phyloP scores from a whole-genome alignment of 2,797 vertebrate species.

The Chanos chanos region DNA sequence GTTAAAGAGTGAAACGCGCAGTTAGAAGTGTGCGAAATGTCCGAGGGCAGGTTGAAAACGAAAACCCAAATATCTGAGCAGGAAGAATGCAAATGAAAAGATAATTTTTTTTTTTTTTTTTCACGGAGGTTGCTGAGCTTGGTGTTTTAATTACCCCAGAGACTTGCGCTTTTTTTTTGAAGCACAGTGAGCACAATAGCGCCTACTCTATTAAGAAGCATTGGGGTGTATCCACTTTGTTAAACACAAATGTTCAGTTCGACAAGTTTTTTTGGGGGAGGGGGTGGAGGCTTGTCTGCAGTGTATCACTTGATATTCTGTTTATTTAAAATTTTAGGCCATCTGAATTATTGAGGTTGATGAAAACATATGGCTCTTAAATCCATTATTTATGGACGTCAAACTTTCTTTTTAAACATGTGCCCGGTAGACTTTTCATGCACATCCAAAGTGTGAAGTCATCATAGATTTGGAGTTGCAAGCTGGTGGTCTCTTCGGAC shows the following conservation, averaged over 20 bases:
- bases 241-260: too few relatives aligned
- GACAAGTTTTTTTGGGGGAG: too few relatives aligned
- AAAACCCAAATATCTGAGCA: too few relatives aligned
- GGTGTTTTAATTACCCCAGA: conserved; percentile 1
- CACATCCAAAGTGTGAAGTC: neutral
- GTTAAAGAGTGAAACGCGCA: neutral
- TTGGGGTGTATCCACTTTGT: conserved; percentile 1
- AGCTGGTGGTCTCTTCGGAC: conserved; percentile 24
- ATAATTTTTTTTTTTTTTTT: conserved; percentile 2
- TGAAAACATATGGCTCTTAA: conserved; percentile 27
- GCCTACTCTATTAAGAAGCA: neutral
- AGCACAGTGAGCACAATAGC: too few relatives aligned
- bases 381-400: conserved; percentile 39
- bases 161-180: neutral
- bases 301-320: conserved; percentile 33
- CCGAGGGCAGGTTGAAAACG: too few relatives aligned
- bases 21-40: too few relatives aligned
- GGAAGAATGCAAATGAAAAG: neutral
- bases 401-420: conserved; percentile 9
- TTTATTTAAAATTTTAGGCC: conserved; percentile 32
- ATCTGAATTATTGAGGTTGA: conserved; percentile 34
- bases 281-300: conserved; percentile 9
- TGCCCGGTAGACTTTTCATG: neutral
- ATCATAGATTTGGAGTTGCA: neutral
- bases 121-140: conserved; percentile 1